Evolutionary conservation across 2,113 vertebrate species (phyloP), one percentile per base, ranked within the genome.

Genomic region (Atherinomorus stipes): DNA sequence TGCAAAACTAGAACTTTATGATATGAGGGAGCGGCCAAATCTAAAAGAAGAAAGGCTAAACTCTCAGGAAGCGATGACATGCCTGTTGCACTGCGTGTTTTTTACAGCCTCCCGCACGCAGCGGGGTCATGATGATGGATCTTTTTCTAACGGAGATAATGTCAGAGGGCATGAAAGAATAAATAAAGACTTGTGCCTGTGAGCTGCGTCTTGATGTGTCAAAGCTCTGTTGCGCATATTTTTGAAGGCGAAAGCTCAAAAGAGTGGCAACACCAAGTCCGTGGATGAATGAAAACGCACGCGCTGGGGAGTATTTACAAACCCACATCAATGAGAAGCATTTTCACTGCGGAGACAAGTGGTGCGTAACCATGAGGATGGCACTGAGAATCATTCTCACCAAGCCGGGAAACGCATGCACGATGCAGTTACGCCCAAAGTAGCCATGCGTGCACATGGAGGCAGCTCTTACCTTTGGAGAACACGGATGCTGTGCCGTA

Each of bases 381-480:
- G 71, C 61, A 73, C 78, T 18, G 2, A 44, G 10, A 11, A 37
- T 7, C 22, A 1, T 34, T 45, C 22, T 16, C 12, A 52, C 23
- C 15, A 38, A 26, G 10, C 49, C 9, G 25, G 42, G 21, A 53
- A 53, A 42, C 12, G 50, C 63, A 26, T 64, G 25, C 12, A 9
- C 53, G 47, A 49, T 3, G 22, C 9, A 26, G 16, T 42, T 26
- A 19, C n/a, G 62, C 18, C 21, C 18, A 47, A 64, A 60, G 56
- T 62, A 47, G 15, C 7, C 26, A 34, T 11, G 64, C 57, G 61
- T 22, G 38, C 60, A 26, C 23, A 8, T 37, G n/a, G 38, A 37
- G 8, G n/a, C 31, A 26, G 53, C 47, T 62, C 92, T 83, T 93
- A 95, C 94, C 94, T 93, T 91, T 93, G 65, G 81, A 81, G 79